phyloP scores from a whole-genome alignment of 2,797 vertebrate species.

The Cephalopachus bancanus region DNA sequence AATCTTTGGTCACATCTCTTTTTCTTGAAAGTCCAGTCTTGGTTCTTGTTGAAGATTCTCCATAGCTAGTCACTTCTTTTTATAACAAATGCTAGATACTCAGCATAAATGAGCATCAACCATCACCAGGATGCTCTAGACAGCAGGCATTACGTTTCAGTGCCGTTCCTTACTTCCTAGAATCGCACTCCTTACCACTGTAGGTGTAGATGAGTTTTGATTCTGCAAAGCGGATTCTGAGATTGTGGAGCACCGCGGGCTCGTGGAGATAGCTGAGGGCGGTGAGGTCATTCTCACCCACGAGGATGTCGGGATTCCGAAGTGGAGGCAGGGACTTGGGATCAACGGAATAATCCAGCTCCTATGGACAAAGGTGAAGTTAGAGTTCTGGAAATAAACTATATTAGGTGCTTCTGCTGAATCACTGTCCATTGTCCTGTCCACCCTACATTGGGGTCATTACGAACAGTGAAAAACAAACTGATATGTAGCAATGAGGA shows the following conservation, averaged over 20 bases:
- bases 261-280: conserved; percentile 99
- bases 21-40: neutral
- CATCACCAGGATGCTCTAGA: neutral
- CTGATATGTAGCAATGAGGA: neutral
- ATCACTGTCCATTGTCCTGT: neutral
- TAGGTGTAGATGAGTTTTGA: conserved; percentile 99
- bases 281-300: conserved; percentile 99
- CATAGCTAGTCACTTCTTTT: neutral
- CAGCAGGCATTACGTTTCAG: too few relatives aligned
- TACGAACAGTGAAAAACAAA: neutral
- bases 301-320: conserved; percentile 98
- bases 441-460: neutral
- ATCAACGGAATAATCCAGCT: conserved; percentile 91
- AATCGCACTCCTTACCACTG: conserved; percentile 91
- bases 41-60: neutral
- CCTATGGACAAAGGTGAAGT: conserved; percentile 87
- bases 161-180: accelerated
- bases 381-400: neutral
- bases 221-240: conserved; percentile 96
- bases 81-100: neutral
- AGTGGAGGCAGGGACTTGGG: conserved; percentile 93
- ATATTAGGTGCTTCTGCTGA: neutral
- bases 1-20: neutral
- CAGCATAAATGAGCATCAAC: neutral
- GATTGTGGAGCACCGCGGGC: conserved; percentile 98